Evolutionary conservation across 2,888 invertebrate species (phyloP).

Genomic region (Rhogogaster chlorosoma): DNA sequence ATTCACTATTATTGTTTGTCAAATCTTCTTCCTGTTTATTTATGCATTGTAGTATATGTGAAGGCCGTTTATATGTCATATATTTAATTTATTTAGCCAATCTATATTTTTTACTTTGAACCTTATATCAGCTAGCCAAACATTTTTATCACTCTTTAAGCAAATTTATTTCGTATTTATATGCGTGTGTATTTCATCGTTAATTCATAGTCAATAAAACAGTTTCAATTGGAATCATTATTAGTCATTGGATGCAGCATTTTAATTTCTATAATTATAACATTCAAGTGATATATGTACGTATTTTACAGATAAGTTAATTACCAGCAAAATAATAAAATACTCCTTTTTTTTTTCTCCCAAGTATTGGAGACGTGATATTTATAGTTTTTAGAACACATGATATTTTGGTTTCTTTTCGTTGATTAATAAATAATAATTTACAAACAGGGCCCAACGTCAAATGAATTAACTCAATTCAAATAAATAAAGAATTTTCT

Average conservation of each 20-base stretch:
- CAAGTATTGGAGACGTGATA: not conserved
- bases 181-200: not conserved
- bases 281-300: not conserved
- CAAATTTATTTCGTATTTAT: not conserved
- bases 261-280: not conserved
- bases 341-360: conserved; percentile 48
- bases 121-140: conserved; percentile 44
- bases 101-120: not conserved
- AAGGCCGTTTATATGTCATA: not conserved
- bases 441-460: not conserved
- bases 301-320: not conserved
- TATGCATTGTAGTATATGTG: not conserved
- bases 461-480: not conserved
- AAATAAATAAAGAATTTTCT: not conserved
- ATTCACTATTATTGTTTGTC: not conserved
- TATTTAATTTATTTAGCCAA: not conserved
- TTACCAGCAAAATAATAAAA: not conserved
- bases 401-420: not conserved
- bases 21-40: not conserved
- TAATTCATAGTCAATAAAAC: not conserved
- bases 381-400: not conserved
- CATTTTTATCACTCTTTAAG: conserved; percentile 8
- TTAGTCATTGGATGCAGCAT: conserved; percentile 8
- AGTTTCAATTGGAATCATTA: not conserved
- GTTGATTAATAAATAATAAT: not conserved